phyloP scores from a whole-genome alignment of 2,888 invertebrate species.

The Andrena fulva region DNA sequence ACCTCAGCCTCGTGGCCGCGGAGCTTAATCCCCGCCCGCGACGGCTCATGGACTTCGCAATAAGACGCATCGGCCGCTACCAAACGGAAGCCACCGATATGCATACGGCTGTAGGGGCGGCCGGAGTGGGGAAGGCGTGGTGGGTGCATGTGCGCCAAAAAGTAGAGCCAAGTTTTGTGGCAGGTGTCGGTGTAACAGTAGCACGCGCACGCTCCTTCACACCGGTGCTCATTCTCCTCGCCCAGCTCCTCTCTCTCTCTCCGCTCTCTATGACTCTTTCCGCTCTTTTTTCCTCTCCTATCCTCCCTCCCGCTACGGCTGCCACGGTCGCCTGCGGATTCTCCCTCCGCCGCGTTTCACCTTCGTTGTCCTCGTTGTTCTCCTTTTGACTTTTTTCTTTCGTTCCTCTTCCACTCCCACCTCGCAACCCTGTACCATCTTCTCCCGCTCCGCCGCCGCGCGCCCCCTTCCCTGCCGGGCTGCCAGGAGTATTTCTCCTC shows the following conservation, averaged over 20 bases:
- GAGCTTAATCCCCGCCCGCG: constrained; percentile 27
- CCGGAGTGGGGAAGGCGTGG: constrained; percentile 51
- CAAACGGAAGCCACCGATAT: constrained; percentile 48
- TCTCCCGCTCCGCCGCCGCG: constrained; percentile 21
- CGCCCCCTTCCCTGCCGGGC: constrained; percentile 10
- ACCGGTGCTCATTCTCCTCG: constrained; percentile 58
- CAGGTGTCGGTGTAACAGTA: constrained; percentile 76
- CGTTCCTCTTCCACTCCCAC: constrained; percentile 42
- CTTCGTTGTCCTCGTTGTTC: constrained; percentile 61
- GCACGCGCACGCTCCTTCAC: constrained; percentile 76
- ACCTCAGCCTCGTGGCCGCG: constrained; percentile 7
- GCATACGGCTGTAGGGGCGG: constrained; percentile 33
- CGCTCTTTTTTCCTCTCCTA: constrained; percentile 33
- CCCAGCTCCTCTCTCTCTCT: constrained; percentile 20
- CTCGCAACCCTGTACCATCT: constrained; percentile 47
- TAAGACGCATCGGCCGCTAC: constrained; percentile 54
- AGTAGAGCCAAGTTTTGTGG: constrained; percentile 74
- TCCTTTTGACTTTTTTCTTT: constrained; percentile 53
- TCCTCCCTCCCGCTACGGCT: constrained; percentile 46
- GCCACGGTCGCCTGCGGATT: constrained; percentile 51
- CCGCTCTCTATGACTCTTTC: constrained; percentile 27
- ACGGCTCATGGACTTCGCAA: constrained; percentile 23
- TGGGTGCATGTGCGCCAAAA: constrained; percentile 70
- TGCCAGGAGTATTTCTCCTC: constrained; percentile 15
- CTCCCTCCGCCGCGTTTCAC: constrained; percentile 48